Conservation (phyloP, 2,797 vertebrate genomes). For the Myotis daubentonii region DNA sequence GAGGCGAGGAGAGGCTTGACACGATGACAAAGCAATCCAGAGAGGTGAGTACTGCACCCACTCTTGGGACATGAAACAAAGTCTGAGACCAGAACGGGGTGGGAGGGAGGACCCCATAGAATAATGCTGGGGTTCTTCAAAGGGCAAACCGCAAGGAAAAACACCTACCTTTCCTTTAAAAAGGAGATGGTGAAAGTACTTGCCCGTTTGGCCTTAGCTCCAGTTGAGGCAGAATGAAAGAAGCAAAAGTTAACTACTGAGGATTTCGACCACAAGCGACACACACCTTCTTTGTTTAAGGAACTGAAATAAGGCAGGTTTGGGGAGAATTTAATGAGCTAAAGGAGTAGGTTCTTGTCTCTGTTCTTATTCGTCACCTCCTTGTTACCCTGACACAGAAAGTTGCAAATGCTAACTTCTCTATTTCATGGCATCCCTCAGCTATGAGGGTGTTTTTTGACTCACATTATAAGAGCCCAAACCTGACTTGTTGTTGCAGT, state of each 20-base stretch:
- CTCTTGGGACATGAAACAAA: background rate
- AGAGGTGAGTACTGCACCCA: background rate
- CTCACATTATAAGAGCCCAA: background rate
- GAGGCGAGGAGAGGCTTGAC: background rate
- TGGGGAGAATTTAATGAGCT: background rate
- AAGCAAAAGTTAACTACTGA: background rate
- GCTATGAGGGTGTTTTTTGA: background rate
- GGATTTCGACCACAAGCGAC: background rate
- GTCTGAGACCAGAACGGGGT: background rate
- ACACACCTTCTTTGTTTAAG: background rate
- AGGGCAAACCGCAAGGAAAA: background rate
- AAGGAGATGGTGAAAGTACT: background rate
- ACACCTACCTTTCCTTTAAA: background rate
- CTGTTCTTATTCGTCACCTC: background rate
- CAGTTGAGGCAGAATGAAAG: background rate
- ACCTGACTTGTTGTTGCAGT: background rate
- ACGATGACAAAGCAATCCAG: background rate
- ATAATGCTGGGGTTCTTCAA: background rate
- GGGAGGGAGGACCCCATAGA: rapidly evolving
- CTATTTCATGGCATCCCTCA: background rate
- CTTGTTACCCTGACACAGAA: background rate
- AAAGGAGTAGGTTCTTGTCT: background rate
- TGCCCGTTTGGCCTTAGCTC: background rate
- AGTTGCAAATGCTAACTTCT: background rate
- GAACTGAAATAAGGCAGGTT: background rate